Conservation (phyloP, 1,140 invertebrate genomes). For the Zaprionus capensis region DNA sequence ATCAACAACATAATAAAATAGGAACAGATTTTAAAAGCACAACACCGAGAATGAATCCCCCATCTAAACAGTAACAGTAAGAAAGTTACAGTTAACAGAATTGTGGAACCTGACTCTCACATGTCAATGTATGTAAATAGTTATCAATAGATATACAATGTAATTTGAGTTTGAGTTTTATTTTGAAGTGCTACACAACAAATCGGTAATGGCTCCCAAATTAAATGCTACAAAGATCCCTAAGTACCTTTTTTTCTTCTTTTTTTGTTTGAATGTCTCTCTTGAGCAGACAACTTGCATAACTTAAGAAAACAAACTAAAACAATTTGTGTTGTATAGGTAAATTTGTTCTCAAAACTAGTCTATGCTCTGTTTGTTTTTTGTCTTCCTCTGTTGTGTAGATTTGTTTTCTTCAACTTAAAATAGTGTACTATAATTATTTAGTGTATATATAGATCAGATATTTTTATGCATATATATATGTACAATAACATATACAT, state of each 20-base stretch:
- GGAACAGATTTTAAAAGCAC: constrained; percentile 3
- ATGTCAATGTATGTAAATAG: neutral
- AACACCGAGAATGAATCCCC: neutral
- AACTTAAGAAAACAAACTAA: constrained; percentile 28
- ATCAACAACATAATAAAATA: constrained; percentile 12
- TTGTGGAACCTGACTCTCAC: neutral
- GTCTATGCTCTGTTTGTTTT: constrained; percentile 19
- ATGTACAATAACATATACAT: constrained; percentile 14
- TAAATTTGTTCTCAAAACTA: constrained; percentile 16
- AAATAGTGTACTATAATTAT: constrained; percentile 76
- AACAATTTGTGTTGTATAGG: constrained; percentile 11
- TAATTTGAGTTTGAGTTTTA: constrained; percentile 41
- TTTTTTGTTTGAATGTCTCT: neutral
- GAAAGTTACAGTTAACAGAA: constrained; percentile 1
- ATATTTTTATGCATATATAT: constrained; percentile 14
- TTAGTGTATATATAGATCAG: constrained; percentile 23
- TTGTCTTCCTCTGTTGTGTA: constrained; percentile 37
- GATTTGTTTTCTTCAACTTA: constrained; percentile 64
- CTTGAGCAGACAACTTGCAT: constrained; percentile 25
- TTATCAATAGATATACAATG: constrained; percentile 21
- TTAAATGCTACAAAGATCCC: constrained; percentile 46
- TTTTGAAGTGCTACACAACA: constrained; percentile 52
- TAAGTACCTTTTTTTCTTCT: constrained; percentile 16
- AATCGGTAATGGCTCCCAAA: constrained; percentile 40
- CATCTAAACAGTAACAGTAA: neutral